Base-by-base conservation (phyloP, 2,888 invertebrate genomes). In the Gnatocerus cornutus region DNA sequence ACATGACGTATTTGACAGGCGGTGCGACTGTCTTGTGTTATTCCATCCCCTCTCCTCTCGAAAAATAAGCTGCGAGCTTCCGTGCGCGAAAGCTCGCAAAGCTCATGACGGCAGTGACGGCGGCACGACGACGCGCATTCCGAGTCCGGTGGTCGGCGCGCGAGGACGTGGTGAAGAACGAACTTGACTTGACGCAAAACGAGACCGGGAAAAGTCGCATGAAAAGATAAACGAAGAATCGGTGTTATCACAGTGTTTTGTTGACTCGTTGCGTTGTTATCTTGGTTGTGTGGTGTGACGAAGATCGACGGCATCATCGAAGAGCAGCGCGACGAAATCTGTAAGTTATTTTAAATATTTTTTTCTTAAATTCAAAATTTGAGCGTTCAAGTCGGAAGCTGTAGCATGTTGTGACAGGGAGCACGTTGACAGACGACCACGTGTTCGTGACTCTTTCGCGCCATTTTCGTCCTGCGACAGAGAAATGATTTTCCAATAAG, bases 1-100 rank as follows among this genome's bases (percentile, higher is more conserved):
- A 80, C 76, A 74, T 79, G 81, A 79, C 78, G 77, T 79, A 78
- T 80, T 77, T 77, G 80, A 80, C 81, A 80, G 80, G 79, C 78
- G 79, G 78, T 77, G 77, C 78, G 79, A 80, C 80, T 77, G 77
- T 78, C 79, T 79, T 77, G 77, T 78, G 76, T 77, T 76, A 78
- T 75, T 74, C 71, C 75, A 74, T 79, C 80, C 80, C 80, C 80
- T 73, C 79, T 72, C 76, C 39, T 46, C n/a, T 27, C 16, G 37
- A 71, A 61, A 50, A 50, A 48, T 48, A 39, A n/a, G 41, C 73
- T 75, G 75, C 76, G 78, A 78, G 79, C 78, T 76, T 71, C 58
- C 67, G 73, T 70, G 71, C 65, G 56, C 65, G 69, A 73, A 73
- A 72, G 71, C 71, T 67, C 66, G 43, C 53, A 58, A 71, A 67